Evolutionary conservation across 2,797 vertebrate species (phyloP).

Genomic region (Rhodeus uyekii): DNA sequence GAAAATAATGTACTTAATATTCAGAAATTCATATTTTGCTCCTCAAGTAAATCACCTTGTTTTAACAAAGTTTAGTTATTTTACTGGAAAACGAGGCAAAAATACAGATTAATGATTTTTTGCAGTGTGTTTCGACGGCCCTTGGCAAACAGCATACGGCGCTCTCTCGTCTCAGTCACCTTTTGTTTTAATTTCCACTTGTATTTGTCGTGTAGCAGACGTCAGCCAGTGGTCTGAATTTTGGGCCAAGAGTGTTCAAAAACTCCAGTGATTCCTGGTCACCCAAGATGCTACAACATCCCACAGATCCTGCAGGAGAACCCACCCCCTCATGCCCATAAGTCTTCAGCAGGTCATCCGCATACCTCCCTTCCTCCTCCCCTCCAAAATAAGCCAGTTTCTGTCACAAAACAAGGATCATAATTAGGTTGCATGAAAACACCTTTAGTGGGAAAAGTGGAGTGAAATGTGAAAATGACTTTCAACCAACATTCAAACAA

Average conservation of each 20-base stretch:
- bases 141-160: neutral
- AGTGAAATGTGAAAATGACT: neutral
- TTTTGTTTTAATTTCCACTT: neutral
- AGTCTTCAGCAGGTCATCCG: slow-evolving; percentile 77
- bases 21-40: neutral
- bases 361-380: slow-evolving; percentile 78
- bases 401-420: slow-evolving; percentile 64
- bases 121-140: neutral
- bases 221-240: slow-evolving; percentile 85
- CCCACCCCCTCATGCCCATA: slow-evolving; percentile 85
- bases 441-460: neutral
- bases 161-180: neutral
- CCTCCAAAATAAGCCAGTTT: slow-evolving; percentile 80
- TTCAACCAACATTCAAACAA: neutral
- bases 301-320: slow-evolving; percentile 83
- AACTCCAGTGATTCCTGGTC: slow-evolving; percentile 80
- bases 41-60: neutral
- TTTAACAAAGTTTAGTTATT: neutral
- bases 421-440: slow-evolving; percentile 12
- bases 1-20: neutral
- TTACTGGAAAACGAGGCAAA: neutral
- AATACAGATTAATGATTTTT: neutral
- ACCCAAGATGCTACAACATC: slow-evolving; percentile 83
- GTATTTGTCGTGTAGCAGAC: slow-evolving; percentile 66
- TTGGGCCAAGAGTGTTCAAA: slow-evolving; percentile 83